phyloP scores from a whole-genome alignment of 2,797 vertebrate genomes.

The Lycodopsis pacificus region DNA sequence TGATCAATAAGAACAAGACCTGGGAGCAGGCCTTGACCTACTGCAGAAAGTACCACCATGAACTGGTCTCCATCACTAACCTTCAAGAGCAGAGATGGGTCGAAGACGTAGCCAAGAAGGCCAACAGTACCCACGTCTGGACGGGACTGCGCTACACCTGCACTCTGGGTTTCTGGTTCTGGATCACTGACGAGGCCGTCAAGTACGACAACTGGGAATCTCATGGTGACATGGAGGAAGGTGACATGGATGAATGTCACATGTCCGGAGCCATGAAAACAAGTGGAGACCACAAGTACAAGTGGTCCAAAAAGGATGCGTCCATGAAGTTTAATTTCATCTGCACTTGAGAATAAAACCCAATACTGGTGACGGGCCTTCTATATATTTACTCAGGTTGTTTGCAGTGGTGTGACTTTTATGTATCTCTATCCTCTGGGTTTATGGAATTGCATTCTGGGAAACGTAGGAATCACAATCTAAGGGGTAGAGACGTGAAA shows the following conservation, averaged over 20 bases:
- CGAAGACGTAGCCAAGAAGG: rapidly evolving
- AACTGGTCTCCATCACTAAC: constrained; percentile 37
- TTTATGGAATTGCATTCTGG: constrained; percentile 1
- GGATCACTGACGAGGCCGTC: constrained; percentile 4
- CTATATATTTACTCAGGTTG: not conserved
- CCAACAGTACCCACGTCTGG: not conserved
- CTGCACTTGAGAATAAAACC: not conserved
- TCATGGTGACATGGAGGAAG: rapidly evolving
- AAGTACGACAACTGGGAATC: not conserved
- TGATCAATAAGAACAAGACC: not conserved
- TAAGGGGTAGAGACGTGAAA: not conserved
- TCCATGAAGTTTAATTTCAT: not conserved
- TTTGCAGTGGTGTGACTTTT: constrained; percentile 4
- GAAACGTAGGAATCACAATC: not conserved
- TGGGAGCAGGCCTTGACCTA: constrained; percentile 14
- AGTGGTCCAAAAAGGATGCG: not conserved
- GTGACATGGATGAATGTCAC: rapidly evolving
- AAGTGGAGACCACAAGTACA: rapidly evolving
- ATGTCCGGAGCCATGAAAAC: constrained; percentile 34
- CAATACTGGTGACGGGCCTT: too few species aligned
- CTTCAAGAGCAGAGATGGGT: rapidly evolving
- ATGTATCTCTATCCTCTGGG: not conserved
- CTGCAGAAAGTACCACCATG: not conserved
- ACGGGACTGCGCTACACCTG: constrained; percentile 54
- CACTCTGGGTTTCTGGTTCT: constrained; percentile 50